phyloP scores from a whole-genome alignment of 2,888 invertebrate species.

The Sylvicola cinctus region DNA sequence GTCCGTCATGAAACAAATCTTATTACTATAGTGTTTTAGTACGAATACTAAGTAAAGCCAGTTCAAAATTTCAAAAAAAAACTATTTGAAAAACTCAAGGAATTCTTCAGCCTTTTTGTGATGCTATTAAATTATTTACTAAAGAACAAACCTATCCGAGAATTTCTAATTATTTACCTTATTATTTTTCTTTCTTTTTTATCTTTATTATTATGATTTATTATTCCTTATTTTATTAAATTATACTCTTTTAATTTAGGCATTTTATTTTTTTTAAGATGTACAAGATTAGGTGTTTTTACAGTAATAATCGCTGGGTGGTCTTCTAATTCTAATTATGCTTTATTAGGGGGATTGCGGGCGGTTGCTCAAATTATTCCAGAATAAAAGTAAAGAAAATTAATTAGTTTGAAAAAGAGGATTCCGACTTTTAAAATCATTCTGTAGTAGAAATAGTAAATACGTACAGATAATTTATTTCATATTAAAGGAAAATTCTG shows the following conservation, averaged over 20 bases:
- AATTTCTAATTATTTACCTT: slow-evolving; percentile 36
- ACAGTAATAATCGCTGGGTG: slow-evolving; percentile 40
- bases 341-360: slow-evolving; percentile 44
- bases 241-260: slow-evolving; percentile 35
- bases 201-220: slow-evolving; percentile 33
- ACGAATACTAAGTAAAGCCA: too few species aligned
- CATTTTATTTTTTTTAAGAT: slow-evolving; percentile 40
- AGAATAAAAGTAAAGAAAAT: too few species aligned
- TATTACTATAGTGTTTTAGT: too few species aligned
- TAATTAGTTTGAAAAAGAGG: too few species aligned
- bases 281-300: slow-evolving; percentile 42
- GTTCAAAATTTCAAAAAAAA: too few species aligned
- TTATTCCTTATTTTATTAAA: slow-evolving; percentile 35
- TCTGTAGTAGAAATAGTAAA: too few species aligned
- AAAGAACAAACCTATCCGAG: slow-evolving; percentile 38
- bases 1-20: too few species aligned
- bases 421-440: too few species aligned
- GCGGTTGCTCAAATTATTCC: slow-evolving; percentile 53
- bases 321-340: slow-evolving; percentile 51
- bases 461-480: too few species aligned
- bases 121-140: slow-evolving; percentile 50
- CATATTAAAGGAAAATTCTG: too few species aligned
- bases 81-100: too few species aligned
- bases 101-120: slow-evolving; percentile 46
- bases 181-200: slow-evolving; percentile 38